These are phyloP conservation scores for Zapornia atra DNA, from an alignment of 2,113 vertebrate species.

Conservation along the genomic window DNA sequence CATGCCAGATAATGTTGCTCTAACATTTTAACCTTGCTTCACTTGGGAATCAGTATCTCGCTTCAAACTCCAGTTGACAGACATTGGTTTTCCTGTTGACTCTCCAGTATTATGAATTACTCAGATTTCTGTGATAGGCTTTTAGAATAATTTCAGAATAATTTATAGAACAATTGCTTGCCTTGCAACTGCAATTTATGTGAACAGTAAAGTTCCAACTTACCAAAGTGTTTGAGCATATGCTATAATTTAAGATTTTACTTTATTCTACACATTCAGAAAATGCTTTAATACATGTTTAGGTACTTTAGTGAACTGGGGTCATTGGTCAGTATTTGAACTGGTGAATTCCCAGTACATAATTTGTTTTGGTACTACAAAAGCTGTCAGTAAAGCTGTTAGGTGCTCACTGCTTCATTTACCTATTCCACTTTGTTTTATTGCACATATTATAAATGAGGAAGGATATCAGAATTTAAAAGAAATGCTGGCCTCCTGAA, in stretches of 20 bases:
- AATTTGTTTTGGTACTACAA: background rate
- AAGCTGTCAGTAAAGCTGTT: background rate
- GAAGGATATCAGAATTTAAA: background rate
- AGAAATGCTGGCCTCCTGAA: background rate
- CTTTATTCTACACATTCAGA: background rate
- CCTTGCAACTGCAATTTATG: background rate
- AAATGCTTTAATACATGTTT: background rate
- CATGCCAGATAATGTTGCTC: background rate
- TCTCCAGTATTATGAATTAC: background rate
- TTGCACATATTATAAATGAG: background rate
- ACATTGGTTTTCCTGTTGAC: slow-evolving; percentile 31
- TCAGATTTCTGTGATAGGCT: background rate
- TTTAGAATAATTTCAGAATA: slow-evolving; percentile 9
- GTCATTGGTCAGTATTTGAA: background rate
- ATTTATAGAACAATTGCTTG: background rate
- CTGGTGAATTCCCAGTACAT: background rate
- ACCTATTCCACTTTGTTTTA: background rate
- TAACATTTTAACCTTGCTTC: slow-evolving; percentile 43
- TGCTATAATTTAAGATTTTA: background rate
- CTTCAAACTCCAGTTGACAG: slow-evolving; percentile 16
- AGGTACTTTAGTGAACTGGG: background rate
- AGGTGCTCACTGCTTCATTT: background rate
- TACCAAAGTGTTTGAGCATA: background rate
- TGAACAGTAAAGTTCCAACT: background rate
- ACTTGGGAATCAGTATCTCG: slow-evolving; percentile 20